Evolutionary conservation across 2,888 invertebrate species (phyloP), one percentile per base, ranked within the genome.

Genomic region (Laspeyria flexula): DNA sequence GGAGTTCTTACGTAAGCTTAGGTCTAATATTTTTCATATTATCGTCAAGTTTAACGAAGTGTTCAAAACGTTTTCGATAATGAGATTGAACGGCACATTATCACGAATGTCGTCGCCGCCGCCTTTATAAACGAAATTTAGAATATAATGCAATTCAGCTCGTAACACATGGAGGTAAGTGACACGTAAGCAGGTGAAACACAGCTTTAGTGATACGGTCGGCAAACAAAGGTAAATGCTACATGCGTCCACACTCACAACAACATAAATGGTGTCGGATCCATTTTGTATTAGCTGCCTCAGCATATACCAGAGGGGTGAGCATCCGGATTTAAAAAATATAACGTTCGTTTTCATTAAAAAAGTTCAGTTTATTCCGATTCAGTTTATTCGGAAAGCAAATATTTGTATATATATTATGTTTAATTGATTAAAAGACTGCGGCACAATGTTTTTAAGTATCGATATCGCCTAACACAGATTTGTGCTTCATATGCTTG

Each of bases 211-310:
- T 51, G 56, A 55, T 55, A 61, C 55, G 54, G 59, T 65, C 45
- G 41, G 54, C 56, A 67, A 70, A 67, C 65, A 71, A 47, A 67
- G 49, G 55, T 65, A 65, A 67, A 73, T 65, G 64, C 60, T 65
- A 52, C 59, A 68, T 64, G 65, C 43, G 55, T 70, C 70, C 69
- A 70, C 75, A 62, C 69, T 60, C 62, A 75, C 65, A 74, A 75
- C 77, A 65, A 74, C 67, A 76, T 71, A 79, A 77, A 81, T 71
- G 69, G 72, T 58, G 63, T 60, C 41, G 65, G 60, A 78, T 83
- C 74, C 73, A 79, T 82, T 83, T 81, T 84, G 71, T 72, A 79
- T 81, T 75, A 82, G 78, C 79, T 78, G 73, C 73, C 71, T 83
- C 86, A 86, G 83, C 85, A 74, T 45, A 60, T 72, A 64, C 50